Evolutionary conservation across 2,113 vertebrate species (phyloP), one percentile per base, ranked within the genome.

Genomic region (Myxocyprinus asiaticus): DNA sequence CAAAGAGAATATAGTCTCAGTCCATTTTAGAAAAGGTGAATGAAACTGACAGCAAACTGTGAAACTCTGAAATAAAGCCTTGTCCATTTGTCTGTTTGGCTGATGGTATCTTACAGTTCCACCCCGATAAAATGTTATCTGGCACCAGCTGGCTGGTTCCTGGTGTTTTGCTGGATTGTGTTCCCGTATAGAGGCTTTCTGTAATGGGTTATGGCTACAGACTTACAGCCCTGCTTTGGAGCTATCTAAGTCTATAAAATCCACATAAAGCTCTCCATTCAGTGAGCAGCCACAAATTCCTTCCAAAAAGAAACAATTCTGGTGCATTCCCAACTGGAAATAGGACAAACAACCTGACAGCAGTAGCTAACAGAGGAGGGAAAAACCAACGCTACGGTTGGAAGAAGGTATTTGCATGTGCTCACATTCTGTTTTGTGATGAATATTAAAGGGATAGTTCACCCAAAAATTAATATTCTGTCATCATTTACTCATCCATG

Each of bases 121-220:
- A 66, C 1, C 64, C 12, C 4, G 51, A 50, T 73, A 69, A 64
- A 81, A 67, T 58, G 58, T 81, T 80, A 85, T 85, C 83, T 82
- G 73, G 74, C 68, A 69, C 47, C 73, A 76, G 55, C 81, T 80
- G 81, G 50, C 64, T 4, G 67, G 22, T 45, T 58, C 78, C 44
- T 56, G 67, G 8, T 22, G 22, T 80, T 76, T 51, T 11, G 7
- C 4, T 61, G 72, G 45, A 53, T 63, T 66, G 77, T 6, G 17
- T 15, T 42, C 53, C 72, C 12, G 14, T 55, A 53, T 51, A 45
- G 14, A 77, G 6, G n/a, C 14, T 33, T 22, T 77, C 44, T 81
- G 66, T 69, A 82, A 72, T 72, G 59, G 82, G 61, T 61, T 44
- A 62, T 47, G 14, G 69, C 45, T 56, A 83, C 59, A 9, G 69